Evolutionary conservation across 1,140 invertebrate genomes (phyloP), one percentile per base, ranked within the genome.

Genomic region (Acyrthosiphon pisum): DNA sequence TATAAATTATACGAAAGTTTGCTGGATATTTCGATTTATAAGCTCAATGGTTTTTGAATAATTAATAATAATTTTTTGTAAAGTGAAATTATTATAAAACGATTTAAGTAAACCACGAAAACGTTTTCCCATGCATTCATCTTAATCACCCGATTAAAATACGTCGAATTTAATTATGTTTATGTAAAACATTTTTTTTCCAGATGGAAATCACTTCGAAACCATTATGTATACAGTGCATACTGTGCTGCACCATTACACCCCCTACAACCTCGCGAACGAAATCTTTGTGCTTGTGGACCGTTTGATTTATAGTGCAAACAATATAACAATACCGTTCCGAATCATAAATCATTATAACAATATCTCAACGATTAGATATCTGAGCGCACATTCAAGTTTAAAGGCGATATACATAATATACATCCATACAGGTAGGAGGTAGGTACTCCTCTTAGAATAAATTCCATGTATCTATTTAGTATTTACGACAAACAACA

Each of bases 301-400:
- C 41, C 30, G 41, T 91, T 91, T 76, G 56, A 81, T 91, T 91
- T 91, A 91, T 91, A 9, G 60, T 76, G 6, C 4, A 91, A 91
- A 91, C 20, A 68, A 56, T 26, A 50, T 14, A 88, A 88, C 46
- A 87, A 88, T 50, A 53, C 7, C 48, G 23, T 35, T 44, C 6
- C 8, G 26, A 46, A 76, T 91, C 76, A 86, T 91, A 83, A 81
- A 91, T 93, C 50, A 91, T 46, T 4, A 56, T 23, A 68, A 68
- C 41, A 93, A 41, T 46, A 46, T 41, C 26, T 46, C 30, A 53
- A 92, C 18, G 76, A 37, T 92, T 68, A 37, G 44, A 93, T 93
- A n/a, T 91, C 37, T 46, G 84, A 46, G 84, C 6, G 26, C 26
- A 87, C 84, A 14, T 87, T n/a, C 26, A 20, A 48, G 41, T 87